Conservation (phyloP, 2,113 vertebrate genomes). For the Dasyornis broadbenti region DNA sequence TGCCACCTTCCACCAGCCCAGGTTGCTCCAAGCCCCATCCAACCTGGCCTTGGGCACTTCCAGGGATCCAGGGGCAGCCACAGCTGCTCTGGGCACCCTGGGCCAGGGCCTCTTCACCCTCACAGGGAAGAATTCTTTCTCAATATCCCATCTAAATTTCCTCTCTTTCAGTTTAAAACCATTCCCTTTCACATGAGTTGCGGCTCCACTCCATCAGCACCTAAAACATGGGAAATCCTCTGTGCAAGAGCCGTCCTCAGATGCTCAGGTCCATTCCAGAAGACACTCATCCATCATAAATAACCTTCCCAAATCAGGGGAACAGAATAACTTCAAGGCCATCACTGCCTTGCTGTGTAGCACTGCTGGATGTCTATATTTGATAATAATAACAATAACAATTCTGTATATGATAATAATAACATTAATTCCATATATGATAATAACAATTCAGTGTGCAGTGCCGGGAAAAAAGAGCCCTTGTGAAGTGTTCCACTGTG, state of each 20-base stretch:
- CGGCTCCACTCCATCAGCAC: fast-evolving
- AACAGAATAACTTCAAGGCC: not conserved
- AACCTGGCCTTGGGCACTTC: not conserved
- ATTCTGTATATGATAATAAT: no score
- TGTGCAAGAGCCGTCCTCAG: not conserved
- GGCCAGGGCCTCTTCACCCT: not conserved
- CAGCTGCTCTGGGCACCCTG: not conserved
- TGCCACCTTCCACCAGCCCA: not conserved
- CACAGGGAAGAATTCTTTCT: not conserved
- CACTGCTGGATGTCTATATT: not conserved
- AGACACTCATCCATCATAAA: not conserved
- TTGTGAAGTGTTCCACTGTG: not conserved
- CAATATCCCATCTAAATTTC: not conserved
- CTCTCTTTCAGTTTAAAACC: not conserved
- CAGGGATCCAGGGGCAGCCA: not conserved
- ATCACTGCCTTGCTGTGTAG: fast-evolving
- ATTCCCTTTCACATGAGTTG: not conserved
- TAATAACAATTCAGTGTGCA: no score
- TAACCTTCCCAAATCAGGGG: not conserved
- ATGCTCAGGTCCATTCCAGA: not conserved
- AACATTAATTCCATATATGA: no score
- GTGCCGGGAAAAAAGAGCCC: not conserved
- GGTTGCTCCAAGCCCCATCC: not conserved
- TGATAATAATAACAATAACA: no score
- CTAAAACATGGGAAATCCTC: not conserved